A percentile compares a stretch with the other conserved stretches of the same genome.
phyloP scores from a whole-genome alignment of 2,113 vertebrate genomes.

The Felis chaus region DNA sequence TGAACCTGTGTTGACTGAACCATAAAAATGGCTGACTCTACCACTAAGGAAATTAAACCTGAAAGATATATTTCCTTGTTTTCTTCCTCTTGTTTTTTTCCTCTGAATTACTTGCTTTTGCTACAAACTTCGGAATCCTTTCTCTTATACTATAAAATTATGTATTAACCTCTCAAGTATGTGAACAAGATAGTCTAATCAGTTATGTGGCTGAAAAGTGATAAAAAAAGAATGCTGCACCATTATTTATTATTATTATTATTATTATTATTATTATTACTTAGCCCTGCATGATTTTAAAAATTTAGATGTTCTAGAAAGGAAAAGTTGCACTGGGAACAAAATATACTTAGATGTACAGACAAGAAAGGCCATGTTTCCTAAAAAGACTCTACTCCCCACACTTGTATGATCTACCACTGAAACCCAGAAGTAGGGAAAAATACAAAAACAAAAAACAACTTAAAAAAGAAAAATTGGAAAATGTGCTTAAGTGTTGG shows the following conservation, averaged over 20 bases:
- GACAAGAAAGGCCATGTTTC: background rate
- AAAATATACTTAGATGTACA: background rate
- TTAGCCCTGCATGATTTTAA: background rate
- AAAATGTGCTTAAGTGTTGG: constrained; percentile 49
- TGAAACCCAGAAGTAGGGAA: background rate
- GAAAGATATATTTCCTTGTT: constrained; percentile 84
- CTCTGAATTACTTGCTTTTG: background rate
- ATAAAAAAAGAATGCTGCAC: background rate
- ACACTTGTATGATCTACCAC: background rate
- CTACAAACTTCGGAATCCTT: background rate
- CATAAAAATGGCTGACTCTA: constrained; percentile 74
- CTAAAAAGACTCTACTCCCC: background rate
- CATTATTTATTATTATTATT: background rate
- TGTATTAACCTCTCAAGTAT: background rate
- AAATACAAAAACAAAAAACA: background rate
- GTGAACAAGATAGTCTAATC: background rate
- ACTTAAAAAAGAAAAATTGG: background rate
- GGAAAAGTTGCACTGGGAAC: background rate
- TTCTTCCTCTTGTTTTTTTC: constrained; percentile 50
- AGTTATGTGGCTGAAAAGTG: background rate
- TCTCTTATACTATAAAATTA: constrained; percentile 12
- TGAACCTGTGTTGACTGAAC: constrained; percentile 82
- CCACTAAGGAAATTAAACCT: constrained; percentile 79
- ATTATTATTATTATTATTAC: background rate
- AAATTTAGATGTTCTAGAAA: background rate